A percentile compares a stretch with the other conserved stretches of the same genome.
These are phyloP conservation scores for Campylomormyrus tamandua DNA, from an alignment of 2,113 vertebrate species.

Conservation along the genomic window DNA sequence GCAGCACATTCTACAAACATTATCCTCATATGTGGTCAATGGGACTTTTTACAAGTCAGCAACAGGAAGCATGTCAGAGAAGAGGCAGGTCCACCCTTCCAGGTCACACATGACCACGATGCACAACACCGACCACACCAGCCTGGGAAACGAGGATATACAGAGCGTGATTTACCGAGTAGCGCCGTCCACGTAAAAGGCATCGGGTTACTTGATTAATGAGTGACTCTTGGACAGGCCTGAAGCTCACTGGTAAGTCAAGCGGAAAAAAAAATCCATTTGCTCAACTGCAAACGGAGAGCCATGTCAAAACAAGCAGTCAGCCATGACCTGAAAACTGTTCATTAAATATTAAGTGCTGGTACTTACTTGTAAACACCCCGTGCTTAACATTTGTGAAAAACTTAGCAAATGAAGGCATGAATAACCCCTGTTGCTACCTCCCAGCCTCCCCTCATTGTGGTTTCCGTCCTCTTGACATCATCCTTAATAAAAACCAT, in stretches of 20 bases:
- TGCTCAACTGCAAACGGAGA: neutral
- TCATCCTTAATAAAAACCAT: neutral
- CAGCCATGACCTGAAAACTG: neutral
- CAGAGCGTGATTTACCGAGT: neutral
- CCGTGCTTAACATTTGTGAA: neutral
- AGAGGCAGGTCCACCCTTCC: neutral
- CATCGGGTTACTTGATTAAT: neutral
- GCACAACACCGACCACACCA: neutral
- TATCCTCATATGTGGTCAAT: neutral
- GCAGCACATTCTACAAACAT: neutral
- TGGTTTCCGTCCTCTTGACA: neutral
- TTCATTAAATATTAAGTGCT: constrained; percentile 19
- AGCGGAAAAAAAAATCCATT: neutral
- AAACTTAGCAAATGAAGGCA: neutral
- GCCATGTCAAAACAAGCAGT: neutral
- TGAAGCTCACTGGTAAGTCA: neutral
- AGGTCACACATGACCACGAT: neutral
- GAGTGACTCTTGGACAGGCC: constrained; percentile 9
- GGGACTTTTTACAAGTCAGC: neutral
- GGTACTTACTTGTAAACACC: neutral
- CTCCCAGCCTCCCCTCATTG: neutral
- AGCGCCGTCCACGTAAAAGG: neutral
- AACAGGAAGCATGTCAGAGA: neutral
- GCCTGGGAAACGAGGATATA: neutral
- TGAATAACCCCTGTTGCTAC: neutral